These are phyloP conservation scores for Lanius collurio DNA, from an alignment of 2,113 vertebrate genomes.

Conservation along the genomic window DNA sequence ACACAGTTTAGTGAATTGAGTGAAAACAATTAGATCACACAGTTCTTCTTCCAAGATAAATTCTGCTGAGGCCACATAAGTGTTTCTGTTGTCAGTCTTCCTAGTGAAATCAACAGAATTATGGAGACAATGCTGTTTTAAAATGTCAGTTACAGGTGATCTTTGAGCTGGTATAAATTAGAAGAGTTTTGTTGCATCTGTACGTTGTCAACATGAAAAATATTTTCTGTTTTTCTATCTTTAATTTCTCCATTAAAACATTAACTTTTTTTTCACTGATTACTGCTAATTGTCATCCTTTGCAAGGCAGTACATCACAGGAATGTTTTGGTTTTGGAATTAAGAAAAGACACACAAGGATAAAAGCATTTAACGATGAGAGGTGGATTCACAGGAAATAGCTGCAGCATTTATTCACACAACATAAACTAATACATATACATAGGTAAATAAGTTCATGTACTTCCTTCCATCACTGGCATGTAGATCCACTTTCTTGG, in stretches of 20 bases:
- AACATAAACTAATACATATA: neutral
- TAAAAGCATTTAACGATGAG: neutral
- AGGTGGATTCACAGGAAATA: neutral
- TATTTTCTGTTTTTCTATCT: neutral
- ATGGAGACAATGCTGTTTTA: neutral
- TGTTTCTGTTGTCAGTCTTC: neutral
- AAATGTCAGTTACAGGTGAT: neutral
- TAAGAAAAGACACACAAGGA: neutral
- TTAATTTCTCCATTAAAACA: neutral
- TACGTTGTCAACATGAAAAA: neutral
- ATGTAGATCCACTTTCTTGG: neutral
- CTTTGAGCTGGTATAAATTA: neutral
- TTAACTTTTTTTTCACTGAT: neutral
- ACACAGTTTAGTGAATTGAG: neutral
- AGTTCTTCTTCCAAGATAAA: neutral
- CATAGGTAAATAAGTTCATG: neutral
- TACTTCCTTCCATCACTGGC: neutral
- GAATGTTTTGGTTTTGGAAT: neutral
- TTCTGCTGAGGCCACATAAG: neutral
- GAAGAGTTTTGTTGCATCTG: neutral
- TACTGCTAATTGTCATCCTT: neutral
- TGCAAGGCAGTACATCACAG: neutral
- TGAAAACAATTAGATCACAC: neutral
- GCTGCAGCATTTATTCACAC: neutral
- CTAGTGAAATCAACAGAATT: neutral